Evolutionary conservation across 1,140 invertebrate genomes (phyloP), one percentile per base, ranked within the genome.

Genomic region (Teleogryllus occipitalis): DNA sequence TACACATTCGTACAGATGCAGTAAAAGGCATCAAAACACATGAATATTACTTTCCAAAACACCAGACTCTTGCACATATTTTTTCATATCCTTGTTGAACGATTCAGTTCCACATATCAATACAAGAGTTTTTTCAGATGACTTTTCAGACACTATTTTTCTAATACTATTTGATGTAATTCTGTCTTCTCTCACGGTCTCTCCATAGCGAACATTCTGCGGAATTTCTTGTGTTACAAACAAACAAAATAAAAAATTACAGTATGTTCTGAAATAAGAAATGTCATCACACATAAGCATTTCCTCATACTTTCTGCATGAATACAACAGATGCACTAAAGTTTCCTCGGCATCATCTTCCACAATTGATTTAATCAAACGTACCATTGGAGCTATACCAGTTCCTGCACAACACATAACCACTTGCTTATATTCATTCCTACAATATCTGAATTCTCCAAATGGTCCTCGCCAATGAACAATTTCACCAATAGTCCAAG

Each of bases 391-490:
- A 54, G 91, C 90, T 81, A 93, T 89, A 0, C 92, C 92, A 74
- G 92, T 93, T 0, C 93, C 92, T 83, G 91, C 91, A 77, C 89
- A 90, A 77, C 93, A 85, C 87, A 93, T 89, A 27, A 91, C 81
- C 8, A 93, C 83, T 82, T 86, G 83, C 81, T 86, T 85, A 82
- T 84, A 87, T 78, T 83, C 84, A 82, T 91, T 88, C 80, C 84
- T 82, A 47, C 81, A 82, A 74, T 91, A 87, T 65, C 84, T 80
- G 83, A 90, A 92, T 49, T 84, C 83, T 21, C 91, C 91, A 87
- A 90, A 92, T 39, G 92, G 92, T 27, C 92, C 93, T 84, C 92
- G 85, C 86, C 91, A 90, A 73, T 88, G 84, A 22, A 91, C 88
- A 75, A 85, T 78, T 81, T 89, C 85, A 10, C 88, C 89, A 54